A percentile compares a stretch with the other conserved stretches of the same genome.
phyloP scores from a whole-genome alignment of 2,888 invertebrate species.

The Melolontha melolontha region DNA sequence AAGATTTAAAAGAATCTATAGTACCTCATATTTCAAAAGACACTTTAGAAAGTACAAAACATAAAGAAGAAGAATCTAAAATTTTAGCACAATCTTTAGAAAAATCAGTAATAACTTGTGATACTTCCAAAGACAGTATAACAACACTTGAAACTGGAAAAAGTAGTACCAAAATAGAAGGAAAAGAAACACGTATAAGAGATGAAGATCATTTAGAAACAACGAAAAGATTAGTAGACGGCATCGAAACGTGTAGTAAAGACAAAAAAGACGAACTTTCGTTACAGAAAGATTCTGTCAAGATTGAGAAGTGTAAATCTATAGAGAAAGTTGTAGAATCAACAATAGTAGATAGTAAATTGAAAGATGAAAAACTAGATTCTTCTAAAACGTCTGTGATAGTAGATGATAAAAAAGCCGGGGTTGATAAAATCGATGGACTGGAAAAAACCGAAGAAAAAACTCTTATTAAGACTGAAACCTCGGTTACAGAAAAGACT shows the following conservation, averaged over 20 bases:
- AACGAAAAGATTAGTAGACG: constrained; percentile 10
- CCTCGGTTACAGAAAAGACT: constrained; percentile 39
- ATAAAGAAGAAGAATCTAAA: no score
- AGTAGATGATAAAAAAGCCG: constrained; percentile 36
- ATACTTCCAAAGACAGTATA: no score
- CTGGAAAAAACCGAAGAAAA: constrained; percentile 11
- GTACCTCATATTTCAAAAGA: no score
- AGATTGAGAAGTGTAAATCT: constrained; percentile 14
- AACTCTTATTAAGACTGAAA: constrained; percentile 36
- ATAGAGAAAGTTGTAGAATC: not conserved
- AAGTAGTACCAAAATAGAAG: no score
- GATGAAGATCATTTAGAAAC: not conserved
- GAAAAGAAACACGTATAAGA: no score
- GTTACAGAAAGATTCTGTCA: constrained; percentile 18
- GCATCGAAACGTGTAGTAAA: not conserved
- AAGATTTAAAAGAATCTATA: no score
- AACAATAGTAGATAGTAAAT: constrained; percentile 13
- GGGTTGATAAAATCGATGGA: constrained; percentile 10
- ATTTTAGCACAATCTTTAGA: no score
- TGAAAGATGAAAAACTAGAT: constrained; percentile 6
- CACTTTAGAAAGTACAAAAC: no score
- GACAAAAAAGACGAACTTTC: not conserved
- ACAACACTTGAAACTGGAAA: no score
- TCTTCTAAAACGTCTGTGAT: constrained; percentile 42
- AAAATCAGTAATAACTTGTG: no score